Base-by-base conservation (phyloP, 2,113 vertebrate genomes). In the Ceyx margarethae region DNA sequence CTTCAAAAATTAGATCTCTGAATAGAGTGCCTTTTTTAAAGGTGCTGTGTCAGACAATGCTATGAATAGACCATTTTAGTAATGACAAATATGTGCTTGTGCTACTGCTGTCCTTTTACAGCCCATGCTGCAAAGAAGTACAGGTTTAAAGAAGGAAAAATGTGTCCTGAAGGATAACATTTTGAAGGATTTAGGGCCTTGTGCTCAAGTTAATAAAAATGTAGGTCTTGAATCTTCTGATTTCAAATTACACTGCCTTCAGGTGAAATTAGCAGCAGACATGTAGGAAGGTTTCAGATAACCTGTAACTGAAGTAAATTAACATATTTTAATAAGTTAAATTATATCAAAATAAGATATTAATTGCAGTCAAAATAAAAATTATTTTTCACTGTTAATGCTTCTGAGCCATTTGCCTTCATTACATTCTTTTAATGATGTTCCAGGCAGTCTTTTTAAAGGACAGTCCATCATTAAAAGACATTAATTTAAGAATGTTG, bases 291-390 rank as follows among this genome's bases (percentile, higher is more conserved):
- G 26, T 89, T 96, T 98, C 78, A 83, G 66, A 91, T 94, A 96
- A 96, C 77, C 84, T 87, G 77, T 91, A 96, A 93, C 57, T 25
- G 91, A 77, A 69, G 79, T 77, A 96, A 94, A 97, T 95, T 85
- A 93, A 29, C 90, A 89, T 95, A 94, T 90, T 96, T 96, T 97
- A 97, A 83, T 94, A 95, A 53, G 79, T 92, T 21, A 95, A 87
- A 33, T 89, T 91, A 83, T 88, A 62, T 88, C 85, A 50, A 51
- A 88, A 96, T 95, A 81, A 33, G 6, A 75, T 76, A 73, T 31
- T 97, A 96, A 96, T 96, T 95, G 81, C 71, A 93, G 64, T 73
- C 58, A 72, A 69, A 96, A 93, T 94, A n/a, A 37, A 20, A 23
- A 48, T 6, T 19, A 46, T 19, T 46, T 50, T 50, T 96, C 90